Evolutionary conservation across 2,797 vertebrate species (phyloP), one percentile per base, ranked within the genome.

Genomic region (Limnodromus scolopaceus): DNA sequence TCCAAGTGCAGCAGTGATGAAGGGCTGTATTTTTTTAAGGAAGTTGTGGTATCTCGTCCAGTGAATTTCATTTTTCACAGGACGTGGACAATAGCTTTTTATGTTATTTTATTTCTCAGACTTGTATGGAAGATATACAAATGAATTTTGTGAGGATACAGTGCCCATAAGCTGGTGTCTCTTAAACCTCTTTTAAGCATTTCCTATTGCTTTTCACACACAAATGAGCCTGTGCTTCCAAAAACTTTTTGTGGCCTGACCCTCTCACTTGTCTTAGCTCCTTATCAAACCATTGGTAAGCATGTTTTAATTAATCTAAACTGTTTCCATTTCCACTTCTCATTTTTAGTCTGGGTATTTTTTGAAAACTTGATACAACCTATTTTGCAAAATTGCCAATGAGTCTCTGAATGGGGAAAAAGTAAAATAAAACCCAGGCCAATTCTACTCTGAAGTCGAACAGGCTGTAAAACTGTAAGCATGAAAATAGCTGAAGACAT

Each of bases 81-180:
- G 97, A 93, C 90, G 97, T 81, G 96, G 97, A 91, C 97, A 97
- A 96, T 98, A 97, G 95, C 96, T 97, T 98, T 98, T 98, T 96
- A 98, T 97, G 97, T 95, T 95, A 96, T 84, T 96, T 96, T 96
- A 94, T 98, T 97, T 97, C 96, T 95, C 89, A 84, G 88, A 79
- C 93, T 96, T 94, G 51, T 92, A 92, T 63, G 39, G 32, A 71
- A 97, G 93, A 75, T 77, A 64, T 2, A 93, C 94, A 94, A 64
- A 84, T 94, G 10, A 89, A 70, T 89, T 92, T 87, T 10, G 41
- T 93, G 82, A 85, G n/a, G 74, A 96, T 84, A 69, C 43, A 74
- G 75, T 87, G 91, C 93, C 69, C 66, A 38, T 58, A 92, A 94
- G 91, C 64, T 43, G 13, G 53, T 48, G 48, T 70, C 12, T 45